Percentiles rank a stretch among this genome's conserved stretches.
These are phyloP conservation scores for Cosmia trapezina DNA, from an alignment of 2,888 invertebrate species.

Conservation along the genomic window DNA sequence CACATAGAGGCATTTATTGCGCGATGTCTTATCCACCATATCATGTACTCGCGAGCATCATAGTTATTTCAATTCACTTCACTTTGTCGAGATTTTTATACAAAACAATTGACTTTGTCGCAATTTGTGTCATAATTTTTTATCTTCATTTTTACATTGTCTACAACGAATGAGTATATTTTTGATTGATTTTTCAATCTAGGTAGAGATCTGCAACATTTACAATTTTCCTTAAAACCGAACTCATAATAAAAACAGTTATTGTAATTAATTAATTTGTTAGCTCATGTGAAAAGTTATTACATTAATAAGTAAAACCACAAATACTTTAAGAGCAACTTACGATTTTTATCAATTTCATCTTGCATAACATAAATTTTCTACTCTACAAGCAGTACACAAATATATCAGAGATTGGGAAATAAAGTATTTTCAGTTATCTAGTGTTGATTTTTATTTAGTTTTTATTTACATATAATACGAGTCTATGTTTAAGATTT, in stretches of 20 bases:
- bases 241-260: background rate
- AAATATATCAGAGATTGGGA: conserved; percentile 28
- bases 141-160: background rate
- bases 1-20: conserved; percentile 41
- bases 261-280: background rate
- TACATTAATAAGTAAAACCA: conserved; percentile 9
- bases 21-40: conserved; percentile 41
- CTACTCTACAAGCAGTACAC: conserved; percentile 63
- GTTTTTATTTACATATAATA: conserved; percentile 37
- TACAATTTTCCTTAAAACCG: background rate
- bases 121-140: conserved; percentile 26
- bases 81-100: conserved; percentile 22
- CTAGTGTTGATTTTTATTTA: conserved; percentile 11
- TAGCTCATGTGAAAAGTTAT: background rate
- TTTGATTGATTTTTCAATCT: conserved; percentile 3
- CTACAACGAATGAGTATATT: conserved; percentile 13
- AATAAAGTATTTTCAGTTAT: conserved; percentile 13
- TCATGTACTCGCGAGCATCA: conserved; percentile 49
- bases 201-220: conserved; percentile 9
- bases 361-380: conserved; percentile 23
- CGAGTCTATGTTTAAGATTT: conserved; percentile 24
- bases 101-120: conserved; percentile 31
- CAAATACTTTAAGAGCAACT: conserved; percentile 1
- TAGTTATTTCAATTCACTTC: conserved; percentile 28
- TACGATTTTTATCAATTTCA: conserved; percentile 24